Percentiles rank a stretch among this genome's conserved stretches.
These are phyloP conservation scores for Oophaga pumilio DNA, from an alignment of 2,113 vertebrate species.

Conservation along the genomic window DNA sequence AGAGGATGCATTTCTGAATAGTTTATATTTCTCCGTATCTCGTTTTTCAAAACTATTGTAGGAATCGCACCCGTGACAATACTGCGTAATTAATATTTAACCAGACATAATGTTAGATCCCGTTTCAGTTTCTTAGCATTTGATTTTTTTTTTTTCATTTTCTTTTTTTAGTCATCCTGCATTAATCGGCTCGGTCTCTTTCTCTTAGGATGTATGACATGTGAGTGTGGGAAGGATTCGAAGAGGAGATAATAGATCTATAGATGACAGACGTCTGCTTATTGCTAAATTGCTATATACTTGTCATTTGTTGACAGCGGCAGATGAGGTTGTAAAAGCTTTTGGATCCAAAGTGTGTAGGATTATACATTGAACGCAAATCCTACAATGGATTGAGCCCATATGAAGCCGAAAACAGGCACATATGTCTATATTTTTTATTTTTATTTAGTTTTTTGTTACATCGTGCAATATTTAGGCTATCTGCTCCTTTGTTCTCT, in stretches of 20 bases:
- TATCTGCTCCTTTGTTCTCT: neutral
- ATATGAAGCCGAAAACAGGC: conserved; percentile 11
- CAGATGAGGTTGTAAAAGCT: conserved; percentile 51
- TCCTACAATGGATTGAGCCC: conserved; percentile 23
- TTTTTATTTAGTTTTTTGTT: no score
- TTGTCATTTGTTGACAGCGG: conserved; percentile 50
- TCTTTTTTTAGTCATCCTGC: neutral
- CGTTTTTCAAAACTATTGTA: conserved; percentile 14
- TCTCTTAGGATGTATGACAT: neutral
- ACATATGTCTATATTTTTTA: neutral
- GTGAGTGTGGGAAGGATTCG: conserved; percentile 34
- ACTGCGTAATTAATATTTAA: conserved; percentile 35
- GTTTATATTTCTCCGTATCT: neutral
- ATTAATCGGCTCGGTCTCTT: conserved; percentile 14
- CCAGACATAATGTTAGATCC: neutral
- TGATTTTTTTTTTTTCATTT: neutral
- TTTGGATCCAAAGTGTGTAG: conserved; percentile 32
- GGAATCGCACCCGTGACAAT: conserved; percentile 24
- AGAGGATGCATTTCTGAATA: neutral
- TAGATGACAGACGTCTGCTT: conserved; percentile 43
- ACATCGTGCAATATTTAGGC: neutral
- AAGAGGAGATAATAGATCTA: conserved; percentile 26
- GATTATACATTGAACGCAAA: conserved; percentile 39
- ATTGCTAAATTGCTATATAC: conserved; percentile 58
- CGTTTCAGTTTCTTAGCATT: conserved; percentile 5